Percentiles rank a stretch among this genome's conserved stretches.
These are phyloP conservation scores for Lerista edwardsae DNA, from an alignment of 2,797 vertebrate genomes.

Conservation along the genomic window DNA sequence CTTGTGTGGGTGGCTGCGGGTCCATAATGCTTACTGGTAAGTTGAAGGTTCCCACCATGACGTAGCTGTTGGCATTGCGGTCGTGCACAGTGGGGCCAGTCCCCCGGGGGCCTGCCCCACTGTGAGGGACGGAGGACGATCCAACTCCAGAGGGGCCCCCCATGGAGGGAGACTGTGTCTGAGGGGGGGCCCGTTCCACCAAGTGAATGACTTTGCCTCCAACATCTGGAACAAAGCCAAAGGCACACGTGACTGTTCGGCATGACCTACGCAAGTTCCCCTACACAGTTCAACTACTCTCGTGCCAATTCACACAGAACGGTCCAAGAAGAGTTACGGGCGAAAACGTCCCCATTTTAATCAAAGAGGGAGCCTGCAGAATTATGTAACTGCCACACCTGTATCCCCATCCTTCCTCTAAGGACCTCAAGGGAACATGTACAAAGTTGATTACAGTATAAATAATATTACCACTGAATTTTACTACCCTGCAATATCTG, in stretches of 20 bases:
- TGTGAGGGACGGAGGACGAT: constrained; percentile 76
- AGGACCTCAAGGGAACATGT: background rate
- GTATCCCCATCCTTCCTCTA: background rate
- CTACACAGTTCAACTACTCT: background rate
- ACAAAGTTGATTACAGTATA: background rate
- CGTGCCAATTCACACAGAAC: background rate
- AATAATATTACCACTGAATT: too few species aligned
- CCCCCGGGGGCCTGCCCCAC: constrained; percentile 69
- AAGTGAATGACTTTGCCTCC: constrained; percentile 93
- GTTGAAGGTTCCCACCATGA: constrained; percentile 95
- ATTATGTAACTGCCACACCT: background rate
- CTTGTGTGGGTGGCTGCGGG: constrained; percentile 82
- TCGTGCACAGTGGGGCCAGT: constrained; percentile 83
- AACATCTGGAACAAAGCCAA: constrained; percentile 80
- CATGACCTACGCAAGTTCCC: background rate
- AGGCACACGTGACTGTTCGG: background rate
- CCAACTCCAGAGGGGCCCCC: constrained; percentile 81
- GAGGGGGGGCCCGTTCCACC: constrained; percentile 91
- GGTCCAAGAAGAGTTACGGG: background rate
- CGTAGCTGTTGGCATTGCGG: constrained; percentile 93
- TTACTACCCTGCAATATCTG: too few species aligned
- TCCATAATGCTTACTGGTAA: constrained; percentile 87
- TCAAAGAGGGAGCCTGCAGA: background rate
- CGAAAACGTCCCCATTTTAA: background rate
- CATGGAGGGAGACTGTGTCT: constrained; percentile 81